Base-by-base conservation (phyloP, 1,140 invertebrate species). In the Carcinoscorpius rotundicauda region DNA sequence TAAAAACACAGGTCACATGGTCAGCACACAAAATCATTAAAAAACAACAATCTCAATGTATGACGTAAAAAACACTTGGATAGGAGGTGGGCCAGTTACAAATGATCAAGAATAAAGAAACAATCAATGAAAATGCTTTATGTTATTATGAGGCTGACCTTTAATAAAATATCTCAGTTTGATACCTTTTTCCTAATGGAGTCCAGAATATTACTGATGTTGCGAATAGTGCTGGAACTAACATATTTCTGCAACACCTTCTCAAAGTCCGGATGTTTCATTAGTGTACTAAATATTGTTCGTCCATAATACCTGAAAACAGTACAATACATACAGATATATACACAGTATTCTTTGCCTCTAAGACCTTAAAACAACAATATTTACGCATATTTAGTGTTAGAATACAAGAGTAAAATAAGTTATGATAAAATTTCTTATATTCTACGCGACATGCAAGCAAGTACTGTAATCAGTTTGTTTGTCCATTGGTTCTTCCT, bases 171-270 rank as follows among this genome's bases (percentile, higher is more conserved):
- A 29, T 29, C 29, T 1, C 29, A 29, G 29, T 29, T 29, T 29
- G 2, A 29, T 64, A 66, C 65, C 53, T 66, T 69, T 56, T 66
- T 66, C 10, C 65, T 63, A 8, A 66, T 51, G 11, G 65, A 64
- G 66, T 83, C 83, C 60, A 88, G 73, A 51, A 84, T 82, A 70
- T 87, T 86, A 62, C 83, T 81, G 53, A 88, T 84, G 72, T 85
- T 83, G 63, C 84, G 79, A 52, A 87, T 74, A 4, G 82, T 83
- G 69, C 79, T 82, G 50, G 82, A 78, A 50, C 84, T 82, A n/a
- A 88, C 79, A 55, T 85, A 81, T 69, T 87, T 85, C 4, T 79
- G 75, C 6, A 88, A 71, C 59, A 82, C 77, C 69, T 79, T 81
- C 58, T 84, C 82, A 75, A 88, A 87, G 59, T 82, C 79, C 4